Conservation (phyloP, 2,797 vertebrate genomes). For the Limosa lapponica region DNA sequence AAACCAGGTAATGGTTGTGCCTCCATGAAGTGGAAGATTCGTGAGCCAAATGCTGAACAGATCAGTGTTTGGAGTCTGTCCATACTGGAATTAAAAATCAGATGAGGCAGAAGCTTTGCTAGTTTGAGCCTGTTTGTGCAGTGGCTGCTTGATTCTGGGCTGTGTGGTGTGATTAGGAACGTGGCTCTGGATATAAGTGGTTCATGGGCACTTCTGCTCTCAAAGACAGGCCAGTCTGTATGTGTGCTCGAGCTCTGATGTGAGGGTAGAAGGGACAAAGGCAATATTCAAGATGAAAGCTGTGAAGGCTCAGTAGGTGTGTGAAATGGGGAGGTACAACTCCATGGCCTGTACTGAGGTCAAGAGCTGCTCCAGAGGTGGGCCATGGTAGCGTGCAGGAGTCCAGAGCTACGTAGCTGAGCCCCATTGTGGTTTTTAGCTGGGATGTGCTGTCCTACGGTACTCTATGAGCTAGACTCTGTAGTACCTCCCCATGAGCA, state of each 20-base stretch:
- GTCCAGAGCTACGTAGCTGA: neutral
- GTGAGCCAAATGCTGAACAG: neutral
- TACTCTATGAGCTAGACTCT: neutral
- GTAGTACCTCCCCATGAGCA: neutral
- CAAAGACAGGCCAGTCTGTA: neutral
- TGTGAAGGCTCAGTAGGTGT: neutral
- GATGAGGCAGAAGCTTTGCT: neutral
- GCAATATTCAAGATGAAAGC: neutral
- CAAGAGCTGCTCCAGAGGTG: neutral
- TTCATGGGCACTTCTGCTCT: neutral
- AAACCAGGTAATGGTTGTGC: neutral
- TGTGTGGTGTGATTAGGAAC: neutral
- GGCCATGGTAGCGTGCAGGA: neutral
- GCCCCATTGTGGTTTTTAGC: fast-evolving
- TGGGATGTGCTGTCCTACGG: neutral
- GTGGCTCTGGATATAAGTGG: neutral
- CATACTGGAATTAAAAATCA: neutral
- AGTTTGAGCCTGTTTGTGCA: neutral
- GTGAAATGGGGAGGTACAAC: neutral
- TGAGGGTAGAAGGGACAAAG: neutral
- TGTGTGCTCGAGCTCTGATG: neutral
- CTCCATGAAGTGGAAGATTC: neutral
- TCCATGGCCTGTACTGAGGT: neutral
- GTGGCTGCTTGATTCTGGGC: neutral
- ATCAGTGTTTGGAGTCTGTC: neutral